Base-by-base conservation (phyloP, 2,797 vertebrate genomes). In the Lacerta agilis region DNA sequence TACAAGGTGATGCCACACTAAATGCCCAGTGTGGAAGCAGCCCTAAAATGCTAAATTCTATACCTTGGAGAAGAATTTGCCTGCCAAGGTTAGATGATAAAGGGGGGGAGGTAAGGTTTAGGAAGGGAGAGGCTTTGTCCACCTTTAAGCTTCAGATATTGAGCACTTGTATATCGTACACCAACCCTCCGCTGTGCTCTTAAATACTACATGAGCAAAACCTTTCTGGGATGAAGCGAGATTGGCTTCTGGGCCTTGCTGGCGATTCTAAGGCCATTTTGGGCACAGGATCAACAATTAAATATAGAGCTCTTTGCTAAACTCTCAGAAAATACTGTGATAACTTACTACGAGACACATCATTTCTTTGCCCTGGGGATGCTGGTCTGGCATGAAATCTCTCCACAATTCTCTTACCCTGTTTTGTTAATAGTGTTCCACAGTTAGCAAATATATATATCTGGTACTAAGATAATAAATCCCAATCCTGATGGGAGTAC, bases 201-300 rank as follows among this genome's bases (percentile, higher is more conserved):
- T 87, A 77, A 43, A 45, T 75, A 38, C 79, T 75, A 15, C 79
- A 75, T 82, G 38, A 36, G 66, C 38, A 75, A 75, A 64, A 73
- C 69, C 1, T 38, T 41, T n/a, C 49, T 43, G 3, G 20, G 25
- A 66, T 15, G 1, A 20, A 25, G 27, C n/a, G 8, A 49, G 33
- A 20, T 1, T 2, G 85, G n/a, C 41, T 83, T 33, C 2, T 3
- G 33, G 1, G 79, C 2, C 3, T 1, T 0, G 23, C 45, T 6
- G 67, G 1, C 0, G 82, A 80, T 0, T 8, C 15, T 41, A 29
- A 55, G 64, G 45, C 67, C 43, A 43, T 69, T 71, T 78, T 27
- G 67, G 36, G 73, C 10, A 41, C 45, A 55, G 38, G 73, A n/a
- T 79, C 17, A 45, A 79, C 43, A 18, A 71, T 79, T 43, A 79